A percentile compares a stretch with the other conserved stretches of the same genome.
These are phyloP conservation scores for Clytia hemisphaerica DNA, from an alignment of 30 jellyfish, hydroid and myxozoan species.

Conservation along the genomic window DNA sequence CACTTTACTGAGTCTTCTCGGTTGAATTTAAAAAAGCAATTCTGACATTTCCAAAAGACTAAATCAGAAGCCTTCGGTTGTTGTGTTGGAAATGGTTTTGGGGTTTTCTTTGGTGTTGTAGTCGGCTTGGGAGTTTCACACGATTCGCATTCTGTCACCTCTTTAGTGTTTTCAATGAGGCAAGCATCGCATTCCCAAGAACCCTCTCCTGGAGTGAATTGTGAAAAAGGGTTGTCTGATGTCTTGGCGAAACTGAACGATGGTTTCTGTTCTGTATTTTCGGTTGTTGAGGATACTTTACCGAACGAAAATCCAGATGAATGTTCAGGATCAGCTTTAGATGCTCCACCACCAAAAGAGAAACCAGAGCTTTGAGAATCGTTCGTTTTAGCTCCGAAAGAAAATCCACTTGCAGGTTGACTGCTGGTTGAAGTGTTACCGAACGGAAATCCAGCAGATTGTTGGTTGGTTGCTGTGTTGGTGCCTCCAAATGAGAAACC, in stretches of 20 bases:
- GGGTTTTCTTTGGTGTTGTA: no score
- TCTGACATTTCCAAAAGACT: no score
- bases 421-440: conserved; percentile 1
- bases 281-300: no score
- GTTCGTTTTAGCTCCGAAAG: not conserved
- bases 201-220: conserved; percentile 22
- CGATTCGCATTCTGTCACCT: conserved; percentile 24
- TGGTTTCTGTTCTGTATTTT: not conserved
- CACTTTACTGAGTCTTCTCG: no score
- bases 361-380: not conserved
- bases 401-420: no score
- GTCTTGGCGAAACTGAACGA: not conserved
- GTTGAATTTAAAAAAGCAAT: no score
- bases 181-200: conserved; percentile 55
- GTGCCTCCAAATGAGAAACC: no score
- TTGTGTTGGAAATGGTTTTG: no score
- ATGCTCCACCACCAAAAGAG: not conserved
- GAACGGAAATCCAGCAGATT: not conserved
- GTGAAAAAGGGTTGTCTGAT: not conserved
- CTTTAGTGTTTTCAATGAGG: conserved; percentile 12
- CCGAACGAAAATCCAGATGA: no score
- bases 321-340: not conserved
- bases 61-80: no score
- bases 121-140: conserved; percentile 38
- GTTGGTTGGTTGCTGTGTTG: not conserved